Evolutionary conservation across 2,888 invertebrate species (phyloP), one percentile per base, ranked within the genome.

Genomic region (Ormia ochracea): DNA sequence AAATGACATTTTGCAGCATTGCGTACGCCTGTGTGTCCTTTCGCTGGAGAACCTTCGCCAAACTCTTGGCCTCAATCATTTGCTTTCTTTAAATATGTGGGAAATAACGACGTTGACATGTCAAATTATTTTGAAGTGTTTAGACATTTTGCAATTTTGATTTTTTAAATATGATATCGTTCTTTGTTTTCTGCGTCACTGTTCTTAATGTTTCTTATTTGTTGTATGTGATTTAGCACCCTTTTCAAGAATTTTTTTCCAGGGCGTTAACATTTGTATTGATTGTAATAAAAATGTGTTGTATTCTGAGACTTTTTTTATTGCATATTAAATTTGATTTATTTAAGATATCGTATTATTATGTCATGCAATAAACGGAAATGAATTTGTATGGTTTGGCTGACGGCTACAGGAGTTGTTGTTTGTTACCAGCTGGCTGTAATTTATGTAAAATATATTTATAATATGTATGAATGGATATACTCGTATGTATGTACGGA

Each of bases 71-170:
- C 23, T 31, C 4, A 59, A 65, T 14, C 28, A 12, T 9, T 36
- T 9, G 17, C 28, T 61, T 33, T 14, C 31, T 33, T 43, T 28
- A 56, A 31, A 28, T 69, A 73, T 86, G 86, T 87, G 87, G 87
- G 87, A 87, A 87, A 84, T 78, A 85, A 83, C n/a, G n/a, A n/a
- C 84, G 83, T 84, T 84, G 83, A 83, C 84, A 85, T 88, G 87
- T 88, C 87, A 88, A 86, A 88, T 85, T 88, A 85, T 88, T 88
- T 86, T 88, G 88, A 88, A 87, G 86, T 88, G 88, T 88, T 88
- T 88, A 84, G 88, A 88, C 88, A 88, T 86, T 83, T 85, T 86
- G 58, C 31, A 58, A 58, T 58, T 65, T 74, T 56, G 19, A 31
- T 84, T 61, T 58, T 63, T 36, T 70, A 41, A 75, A 74, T 75